Base-by-base conservation (phyloP, 2,797 vertebrate genomes). In the Sebastes miniatus region DNA sequence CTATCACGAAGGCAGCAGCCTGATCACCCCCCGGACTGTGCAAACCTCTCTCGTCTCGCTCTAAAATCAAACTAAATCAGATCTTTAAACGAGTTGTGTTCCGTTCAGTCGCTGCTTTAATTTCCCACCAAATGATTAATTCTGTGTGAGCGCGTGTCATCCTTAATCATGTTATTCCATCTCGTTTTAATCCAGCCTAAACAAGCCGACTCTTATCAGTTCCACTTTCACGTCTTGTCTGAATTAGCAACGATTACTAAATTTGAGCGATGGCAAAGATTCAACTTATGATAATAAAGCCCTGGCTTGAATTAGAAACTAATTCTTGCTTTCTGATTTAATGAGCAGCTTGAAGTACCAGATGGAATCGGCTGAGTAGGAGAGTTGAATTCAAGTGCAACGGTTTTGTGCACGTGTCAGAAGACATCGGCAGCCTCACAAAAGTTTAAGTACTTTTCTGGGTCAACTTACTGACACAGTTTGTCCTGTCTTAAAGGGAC, bases 61-160 rank as follows among this genome's bases (percentile, higher is more conserved):
- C 69, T 61, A 32, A 84, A 83, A 79, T 79, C 54, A 76, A 85
- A 79, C 59, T n/a, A 24, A 64, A 66, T 34, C n/a, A 65, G 70
- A 81, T 50, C 61, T 50, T 34, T 61, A 47, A 56, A 63, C 1
- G 56, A 22, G 29, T 16, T n/a, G 31, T 8, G 6, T 24, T 79
- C 10, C 7, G 32, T 43, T 77, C 80, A 73, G 69, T 27, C 2
- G 25, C 22, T 52, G 65, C 71, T 83, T 77, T 85, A 59, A 79
- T 85, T 84, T 83, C 8, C 65, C 66, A 72, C 20, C 31, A 74
- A 73, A 61, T 1, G 43, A 56, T 69, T 56, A 4, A 75, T 76
- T 57, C 24, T 24, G 50, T 36, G 58, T 0, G 36, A 64, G 34
- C 6, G 31, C 1, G 0, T 25, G 52, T 34, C 52, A 61, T 39